Evolutionary conservation across 2,113 vertebrate genomes (phyloP), one percentile per base, ranked within the genome.

Genomic region (Leuciscus idus): DNA sequence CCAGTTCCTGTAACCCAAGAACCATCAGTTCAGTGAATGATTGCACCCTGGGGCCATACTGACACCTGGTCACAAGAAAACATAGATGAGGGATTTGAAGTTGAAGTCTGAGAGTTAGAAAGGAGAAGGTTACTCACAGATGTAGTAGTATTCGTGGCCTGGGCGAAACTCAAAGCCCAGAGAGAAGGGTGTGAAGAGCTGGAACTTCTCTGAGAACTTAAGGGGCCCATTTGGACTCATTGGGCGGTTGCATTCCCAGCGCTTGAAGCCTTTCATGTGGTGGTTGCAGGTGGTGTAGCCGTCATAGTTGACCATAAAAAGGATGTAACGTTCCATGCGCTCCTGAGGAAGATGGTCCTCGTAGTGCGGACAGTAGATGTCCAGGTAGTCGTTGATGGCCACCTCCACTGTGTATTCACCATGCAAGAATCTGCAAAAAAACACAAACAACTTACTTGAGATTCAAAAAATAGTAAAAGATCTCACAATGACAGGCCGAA

Each of bases 181-280:
- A 5, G 97, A 98, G 94, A 99, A 99, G 12, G 98, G 97, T 0
- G 98, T 99, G 95, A 99, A 98, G 89, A 98, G 97, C 91, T 99
- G 98, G 92, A 99, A 99, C 93, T 99, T 99, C 94, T 99, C 98
- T 0, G 98, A 99, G 92, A 99, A 99, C 92, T 96, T 97, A 91
- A 99, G 96, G 4, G 97, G 97, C 0, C 97, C 97, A 30, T 91
- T 96, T 66, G 97, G 95, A 12, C 97, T 95, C 28, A 93, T 95
- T 0, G 98, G 98, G 13, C 96, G 93, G 93, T 98, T 98, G 88
- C 98, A 99, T 90, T 98, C 97, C 98, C 98, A 99, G 91, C 98
- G 97, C 86, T 98, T 98, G 96, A 98, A 98, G 92, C 98, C 97
- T 12, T 94, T 95, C 89, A 96, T 93, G 81, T 95, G 95, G 92